phyloP scores from a whole-genome alignment of 2,797 vertebrate genomes.

The Lates japonicus region DNA sequence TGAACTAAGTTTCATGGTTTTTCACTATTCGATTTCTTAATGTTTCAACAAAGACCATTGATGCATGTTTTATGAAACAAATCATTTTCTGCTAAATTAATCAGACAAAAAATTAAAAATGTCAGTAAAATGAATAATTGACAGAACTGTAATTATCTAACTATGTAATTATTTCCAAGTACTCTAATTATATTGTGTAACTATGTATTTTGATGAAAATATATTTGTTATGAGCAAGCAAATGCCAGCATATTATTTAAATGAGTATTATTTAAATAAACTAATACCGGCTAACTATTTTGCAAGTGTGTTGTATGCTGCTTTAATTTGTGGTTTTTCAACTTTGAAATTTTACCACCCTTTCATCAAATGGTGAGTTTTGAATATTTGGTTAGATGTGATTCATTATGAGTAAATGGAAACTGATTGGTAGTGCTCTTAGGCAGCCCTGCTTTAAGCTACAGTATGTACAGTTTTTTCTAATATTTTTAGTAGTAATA shows the following conservation, averaged over 20 bases:
- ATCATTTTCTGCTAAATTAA: neutral
- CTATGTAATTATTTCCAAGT: constrained; percentile 28
- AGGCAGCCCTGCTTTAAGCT: too few species aligned
- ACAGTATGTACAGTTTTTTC: too few species aligned
- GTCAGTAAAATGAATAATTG: constrained; percentile 8
- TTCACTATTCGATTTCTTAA: constrained; percentile 4
- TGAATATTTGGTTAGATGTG: neutral
- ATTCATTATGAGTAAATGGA: neutral
- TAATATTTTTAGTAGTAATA: too few species aligned
- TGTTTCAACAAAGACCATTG: constrained; percentile 11
- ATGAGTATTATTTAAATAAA: neutral
- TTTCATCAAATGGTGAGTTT: neutral
- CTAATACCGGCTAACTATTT: too few species aligned
- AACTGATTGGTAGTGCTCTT: too few species aligned
- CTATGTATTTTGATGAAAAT: constrained; percentile 7
- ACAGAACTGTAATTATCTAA: constrained; percentile 22
- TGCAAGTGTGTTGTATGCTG: too few species aligned
- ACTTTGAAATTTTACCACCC: too few species aligned
- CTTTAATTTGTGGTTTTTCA: too few species aligned
- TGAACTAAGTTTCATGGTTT: neutral
- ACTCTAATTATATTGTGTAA: constrained; percentile 17
- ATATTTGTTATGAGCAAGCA: neutral
- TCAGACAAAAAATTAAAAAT: constrained; percentile 24
- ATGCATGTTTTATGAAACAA: neutral
- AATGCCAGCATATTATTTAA: neutral